Conservation (phyloP, 2,797 vertebrate genomes). For the Characodon lateralis region DNA sequence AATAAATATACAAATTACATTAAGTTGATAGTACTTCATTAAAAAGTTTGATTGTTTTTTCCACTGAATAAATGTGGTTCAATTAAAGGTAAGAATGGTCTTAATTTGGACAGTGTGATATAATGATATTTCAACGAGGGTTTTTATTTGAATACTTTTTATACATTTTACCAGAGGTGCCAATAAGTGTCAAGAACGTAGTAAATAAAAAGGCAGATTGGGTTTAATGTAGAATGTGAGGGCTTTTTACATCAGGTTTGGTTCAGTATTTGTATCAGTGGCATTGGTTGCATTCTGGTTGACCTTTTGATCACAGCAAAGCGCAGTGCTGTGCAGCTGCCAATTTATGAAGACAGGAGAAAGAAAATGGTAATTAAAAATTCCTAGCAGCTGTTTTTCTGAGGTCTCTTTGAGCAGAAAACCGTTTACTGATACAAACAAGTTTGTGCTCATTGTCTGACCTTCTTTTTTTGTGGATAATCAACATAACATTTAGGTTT, state of each 20-base stretch:
- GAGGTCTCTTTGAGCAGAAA: constrained; percentile 14
- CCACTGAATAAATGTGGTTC: background rate
- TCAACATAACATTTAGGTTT: constrained; percentile 8
- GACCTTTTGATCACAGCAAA: constrained; percentile 19
- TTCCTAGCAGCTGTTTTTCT: background rate
- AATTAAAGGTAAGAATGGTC: background rate
- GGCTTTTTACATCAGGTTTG: constrained; percentile 2
- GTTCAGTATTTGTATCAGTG: background rate
- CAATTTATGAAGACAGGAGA: constrained; percentile 23
- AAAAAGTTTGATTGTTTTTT: background rate
- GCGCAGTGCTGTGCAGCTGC: background rate
- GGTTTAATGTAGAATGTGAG: background rate
- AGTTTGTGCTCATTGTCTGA: constrained; percentile 5
- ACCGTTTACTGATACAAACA: constrained; percentile 4
- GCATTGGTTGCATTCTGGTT: constrained; percentile 13
- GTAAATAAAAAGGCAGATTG: background rate
- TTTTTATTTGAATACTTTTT: background rate
- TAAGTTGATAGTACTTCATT: background rate
- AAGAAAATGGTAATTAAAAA: background rate
- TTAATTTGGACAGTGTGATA: background rate
- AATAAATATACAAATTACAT: background rate
- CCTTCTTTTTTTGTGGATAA: constrained; percentile 36
- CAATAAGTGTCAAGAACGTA: background rate
- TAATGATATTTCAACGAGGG: background rate
- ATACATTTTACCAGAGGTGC: background rate